Base-by-base conservation (phyloP, 2,113 vertebrate genomes). In the Tringa solitaria region DNA sequence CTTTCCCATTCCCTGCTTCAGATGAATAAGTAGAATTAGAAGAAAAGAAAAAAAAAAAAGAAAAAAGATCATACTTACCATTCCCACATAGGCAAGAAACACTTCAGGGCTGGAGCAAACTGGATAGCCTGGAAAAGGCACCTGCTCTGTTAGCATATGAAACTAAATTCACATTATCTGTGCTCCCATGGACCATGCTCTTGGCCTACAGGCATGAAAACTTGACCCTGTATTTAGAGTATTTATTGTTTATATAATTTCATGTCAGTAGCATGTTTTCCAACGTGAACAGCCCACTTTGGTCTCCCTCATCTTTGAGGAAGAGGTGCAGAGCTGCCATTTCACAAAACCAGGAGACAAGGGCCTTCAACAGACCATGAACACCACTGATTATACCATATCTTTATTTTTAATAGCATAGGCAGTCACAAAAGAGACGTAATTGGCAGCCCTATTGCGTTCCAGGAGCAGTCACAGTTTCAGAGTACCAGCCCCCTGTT, bases 351-450 rank as follows among this genome's bases (percentile, higher is more conserved):
- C 68, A 90, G n/a, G 45, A 64, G 22, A 87, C 45, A 57, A 86
- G 17, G 53, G 45, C 24, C 20, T 95, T 77, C 1, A 1, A 89
- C 77, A 95, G 39, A 80, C n/a, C 67, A 27, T 8, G 20, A 77
- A 81, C 39, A 39, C 9, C 54, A 14, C 4, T 59, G 43, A 91
- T 78, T 50, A 48, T 10, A 37, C 15, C 12, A 35, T 37, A 32
- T 68, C 63, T 97, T 97, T 97, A 95, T 97, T 96, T 84, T 65
- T 37, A 73, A 85, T 17, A 43, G 7, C 9, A 17, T 2, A 24
- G 5, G 32, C 53, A 68, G 35, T 60, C 35, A 87, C 24, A 46
- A 57, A 22, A 73, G 56, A 53, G 70, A 60, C 9, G 23, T 18
- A 65, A 85, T 9, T 75, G 41, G 46, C 70, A 89, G 27, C 18